These are phyloP conservation scores for Lynx canadensis DNA, from an alignment of 2,113 vertebrate genomes.

Conservation along the genomic window DNA sequence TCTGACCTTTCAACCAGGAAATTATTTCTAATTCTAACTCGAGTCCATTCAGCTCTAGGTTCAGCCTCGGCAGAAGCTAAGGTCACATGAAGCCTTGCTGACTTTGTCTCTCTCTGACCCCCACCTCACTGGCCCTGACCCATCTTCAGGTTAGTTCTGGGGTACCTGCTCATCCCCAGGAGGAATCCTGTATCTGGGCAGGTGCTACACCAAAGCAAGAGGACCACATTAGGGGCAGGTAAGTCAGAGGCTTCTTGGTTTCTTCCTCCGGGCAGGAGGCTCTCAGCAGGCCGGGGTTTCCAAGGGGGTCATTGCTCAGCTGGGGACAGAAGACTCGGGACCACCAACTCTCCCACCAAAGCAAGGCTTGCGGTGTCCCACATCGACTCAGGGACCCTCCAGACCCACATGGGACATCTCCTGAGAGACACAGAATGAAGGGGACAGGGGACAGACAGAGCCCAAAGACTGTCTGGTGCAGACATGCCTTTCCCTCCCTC, in stretches of 20 bases:
- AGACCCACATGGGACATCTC: not conserved
- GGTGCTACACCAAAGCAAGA: not conserved
- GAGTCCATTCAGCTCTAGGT: not conserved
- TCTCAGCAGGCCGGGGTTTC: not conserved
- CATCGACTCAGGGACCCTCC: not conserved
- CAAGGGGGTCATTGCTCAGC: not conserved
- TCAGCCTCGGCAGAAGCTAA: not conserved
- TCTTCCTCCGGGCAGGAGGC: not conserved
- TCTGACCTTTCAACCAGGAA: not conserved
- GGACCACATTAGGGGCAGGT: accelerated
- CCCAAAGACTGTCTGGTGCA: too few relatives aligned
- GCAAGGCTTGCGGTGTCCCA: not conserved
- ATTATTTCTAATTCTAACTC: not conserved
- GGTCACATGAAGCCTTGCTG: not conserved
- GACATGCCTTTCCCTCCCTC: accelerated
- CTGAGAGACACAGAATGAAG: not conserved
- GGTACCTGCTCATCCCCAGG: accelerated
- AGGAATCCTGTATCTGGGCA: too few relatives aligned
- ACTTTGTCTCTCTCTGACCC: not conserved
- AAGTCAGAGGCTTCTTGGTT: not conserved
- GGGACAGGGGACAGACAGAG: not conserved
- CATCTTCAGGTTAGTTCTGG: not conserved
- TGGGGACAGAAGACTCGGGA: too few relatives aligned
- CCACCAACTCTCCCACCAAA: not conserved
- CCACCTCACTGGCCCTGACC: not conserved